These are phyloP conservation scores for Thumatha senex DNA, from an alignment of 2,888 invertebrate genomes.

Conservation along the genomic window DNA sequence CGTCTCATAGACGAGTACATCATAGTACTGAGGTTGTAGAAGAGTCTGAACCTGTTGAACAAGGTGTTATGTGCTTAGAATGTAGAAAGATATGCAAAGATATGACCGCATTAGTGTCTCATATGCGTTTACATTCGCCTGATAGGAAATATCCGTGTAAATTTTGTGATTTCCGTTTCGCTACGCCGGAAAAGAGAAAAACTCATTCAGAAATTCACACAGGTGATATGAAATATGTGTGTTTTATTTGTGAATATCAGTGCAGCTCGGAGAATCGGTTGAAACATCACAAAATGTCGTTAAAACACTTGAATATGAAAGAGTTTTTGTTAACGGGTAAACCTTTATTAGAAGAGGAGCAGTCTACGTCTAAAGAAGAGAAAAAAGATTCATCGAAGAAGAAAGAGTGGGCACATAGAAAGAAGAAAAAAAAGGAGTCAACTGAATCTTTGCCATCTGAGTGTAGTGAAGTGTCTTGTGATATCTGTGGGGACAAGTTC, in stretches of 20 bases:
- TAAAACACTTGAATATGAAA: slow-evolving; percentile 72
- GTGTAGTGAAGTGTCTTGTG: slow-evolving; percentile 53
- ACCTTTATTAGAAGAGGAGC: slow-evolving; percentile 50
- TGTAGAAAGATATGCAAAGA: slow-evolving; percentile 75
- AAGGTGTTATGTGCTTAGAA: slow-evolving; percentile 70
- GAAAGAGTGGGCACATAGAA: slow-evolving; percentile 50
- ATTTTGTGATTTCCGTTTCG: slow-evolving; percentile 75
- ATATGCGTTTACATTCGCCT: slow-evolving; percentile 70
- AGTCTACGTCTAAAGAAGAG: slow-evolving; percentile 49
- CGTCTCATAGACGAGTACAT: slow-evolving; percentile 68
- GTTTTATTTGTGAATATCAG: slow-evolving; percentile 76
- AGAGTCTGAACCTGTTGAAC: slow-evolving; percentile 50
- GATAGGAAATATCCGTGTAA: slow-evolving; percentile 74
- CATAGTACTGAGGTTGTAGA: slow-evolving; percentile 57
- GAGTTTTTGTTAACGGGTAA: slow-evolving; percentile 66
- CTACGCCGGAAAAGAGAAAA: slow-evolving; percentile 69
- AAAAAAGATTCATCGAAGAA: slow-evolving; percentile 38
- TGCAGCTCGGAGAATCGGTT: slow-evolving; percentile 73
- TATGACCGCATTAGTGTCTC: slow-evolving; percentile 62
- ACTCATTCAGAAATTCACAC: slow-evolving; percentile 70
- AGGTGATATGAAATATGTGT: slow-evolving; percentile 76
- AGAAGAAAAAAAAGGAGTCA: slow-evolving; percentile 49
- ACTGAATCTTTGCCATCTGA: slow-evolving; percentile 19
- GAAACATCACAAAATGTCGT: slow-evolving; percentile 65
- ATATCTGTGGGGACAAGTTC: slow-evolving; percentile 74